Percentiles rank a stretch among this genome's conserved stretches.
Evolutionary conservation across 2,797 vertebrate species (phyloP).

Genomic region (Pampus argenteus): DNA sequence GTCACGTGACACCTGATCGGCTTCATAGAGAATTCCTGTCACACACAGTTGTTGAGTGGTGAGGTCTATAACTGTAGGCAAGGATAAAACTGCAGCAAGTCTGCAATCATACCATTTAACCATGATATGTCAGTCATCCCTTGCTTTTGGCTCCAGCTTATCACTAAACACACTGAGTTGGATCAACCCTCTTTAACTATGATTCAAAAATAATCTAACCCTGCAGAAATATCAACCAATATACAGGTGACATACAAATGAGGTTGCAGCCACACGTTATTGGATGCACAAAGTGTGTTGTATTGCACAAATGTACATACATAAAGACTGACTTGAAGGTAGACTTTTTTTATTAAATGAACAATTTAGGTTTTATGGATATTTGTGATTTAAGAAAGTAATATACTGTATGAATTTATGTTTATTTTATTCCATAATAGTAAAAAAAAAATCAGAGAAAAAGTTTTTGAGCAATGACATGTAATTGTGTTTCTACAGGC

Average conservation of each 20-base stretch:
- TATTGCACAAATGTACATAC: not conserved
- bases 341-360: not conserved
- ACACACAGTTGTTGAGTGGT: conserved; percentile 37
- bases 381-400: not conserved
- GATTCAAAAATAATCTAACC: conserved; percentile 57
- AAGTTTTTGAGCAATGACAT: not conserved
- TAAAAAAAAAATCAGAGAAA: not conserved
- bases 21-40: conserved; percentile 63
- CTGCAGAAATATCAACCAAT: conserved; percentile 47
- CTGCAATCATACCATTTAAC: conserved; percentile 63
- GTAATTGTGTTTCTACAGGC: too few relatives aligned
- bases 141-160: conserved; percentile 59
- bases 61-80: conserved; percentile 66
- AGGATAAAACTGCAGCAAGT: conserved; percentile 61
- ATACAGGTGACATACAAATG: conserved; percentile 51
- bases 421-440: not conserved
- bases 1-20: conserved; percentile 55
- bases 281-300: conserved; percentile 23
- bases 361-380: not conserved
- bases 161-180: conserved; percentile 53
- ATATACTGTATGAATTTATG: not conserved
- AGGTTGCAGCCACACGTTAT: conserved; percentile 25
- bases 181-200: conserved; percentile 59
- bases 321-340: conserved; percentile 4
- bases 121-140: conserved; percentile 68